Base-by-base conservation (phyloP, 2,113 vertebrate genomes). In the Podiceps cristatus region DNA sequence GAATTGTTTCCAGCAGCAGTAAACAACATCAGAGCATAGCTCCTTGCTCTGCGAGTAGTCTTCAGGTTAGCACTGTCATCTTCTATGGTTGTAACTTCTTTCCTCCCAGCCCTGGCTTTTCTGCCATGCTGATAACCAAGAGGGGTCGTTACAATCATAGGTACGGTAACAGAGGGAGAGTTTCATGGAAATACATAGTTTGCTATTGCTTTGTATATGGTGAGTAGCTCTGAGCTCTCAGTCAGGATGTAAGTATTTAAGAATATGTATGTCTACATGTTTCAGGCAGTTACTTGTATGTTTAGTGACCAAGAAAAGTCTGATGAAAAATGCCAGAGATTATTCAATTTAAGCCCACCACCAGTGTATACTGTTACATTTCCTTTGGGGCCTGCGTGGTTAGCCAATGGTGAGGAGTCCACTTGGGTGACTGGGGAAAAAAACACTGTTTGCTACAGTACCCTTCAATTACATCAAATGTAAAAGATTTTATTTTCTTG, bases 211-310 rank as follows among this genome's bases (percentile, higher is more conserved):
- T 90, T 59, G 35, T 37, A n/a, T 13, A 23, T 23, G 37, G 27
- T 5, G 2, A 29, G 33, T 53, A 71, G 33, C 33, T 53, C 11
- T 58, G 53, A 66, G 33, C 20, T 88, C 28, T 66, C 52, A 25
- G 33, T 71, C 58, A 53, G 58, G 53, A 37, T 44, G 11, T 25
- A 18, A 55, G 10, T 27, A 8, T 66, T 88, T 27, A 31, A 25
- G 18, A 72, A 35, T 31, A n/a, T 0, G 1, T 37, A 24, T 5
- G 5, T 18, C 20, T 42, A 19, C 3, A 0, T 25, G 13, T 55
- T 60, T 29, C 31, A 17, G 12, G 25, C 22, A 49, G 20, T 73
- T 72, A 66, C 12, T 47, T 33, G 8, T 42, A 33, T 53, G 52
- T 20, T 88, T 53, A 42, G n/a, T 49, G 29, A 35, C 59, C 37